Evolutionary conservation across 2,797 vertebrate species (phyloP), one percentile per base, ranked within the genome.

Genomic region (Aplochiton taeniatus): DNA sequence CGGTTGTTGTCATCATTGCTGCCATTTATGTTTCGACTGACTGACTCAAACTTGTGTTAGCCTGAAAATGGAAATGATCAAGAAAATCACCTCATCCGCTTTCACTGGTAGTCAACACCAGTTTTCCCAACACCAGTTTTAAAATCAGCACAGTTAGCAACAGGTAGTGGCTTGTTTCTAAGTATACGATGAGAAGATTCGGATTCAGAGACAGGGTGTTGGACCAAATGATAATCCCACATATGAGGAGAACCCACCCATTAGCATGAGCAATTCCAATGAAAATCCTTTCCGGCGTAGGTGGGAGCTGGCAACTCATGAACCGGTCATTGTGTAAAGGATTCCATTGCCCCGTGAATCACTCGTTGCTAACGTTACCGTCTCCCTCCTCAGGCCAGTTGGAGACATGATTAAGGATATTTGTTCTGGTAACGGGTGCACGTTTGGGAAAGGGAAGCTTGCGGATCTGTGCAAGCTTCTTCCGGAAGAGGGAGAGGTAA

Each of bases 401-500:
- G 58, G 60, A 19, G 87, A 89, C 42, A 84, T 95, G 54, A 87
- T 94, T 44, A 74, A 83, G 0, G 90, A 93, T 19, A 91, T 95
- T 47, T 70, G 71, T 61, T 78, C 71, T 0, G 93, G 94, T 14
- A 76, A 41, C 0, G 74, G 83, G 11, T 74, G 68, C 0, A 69
- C 60, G 13, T 95, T 93, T 55, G 91, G 87, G 4, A 66, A 82
- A 0, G 93, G 93, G 66, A 94, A 93, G 70, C 83, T 96, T 50
- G 79, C 71, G 56, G 94, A 95, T 63, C 73, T 95, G 50, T 83
- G 77, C 60, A 93, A 91, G 82, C 53, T 95, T 69, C 76, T 94
- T 70, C 94, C 94, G 3, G 90, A 95, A 0, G 77, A 92, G 9
- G 85, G 76, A 19, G 94, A 95, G 92, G 94, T 93, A 77, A 12